Conservation (phyloP, 2,797 vertebrate species). For the Urophycis tenuis region DNA sequence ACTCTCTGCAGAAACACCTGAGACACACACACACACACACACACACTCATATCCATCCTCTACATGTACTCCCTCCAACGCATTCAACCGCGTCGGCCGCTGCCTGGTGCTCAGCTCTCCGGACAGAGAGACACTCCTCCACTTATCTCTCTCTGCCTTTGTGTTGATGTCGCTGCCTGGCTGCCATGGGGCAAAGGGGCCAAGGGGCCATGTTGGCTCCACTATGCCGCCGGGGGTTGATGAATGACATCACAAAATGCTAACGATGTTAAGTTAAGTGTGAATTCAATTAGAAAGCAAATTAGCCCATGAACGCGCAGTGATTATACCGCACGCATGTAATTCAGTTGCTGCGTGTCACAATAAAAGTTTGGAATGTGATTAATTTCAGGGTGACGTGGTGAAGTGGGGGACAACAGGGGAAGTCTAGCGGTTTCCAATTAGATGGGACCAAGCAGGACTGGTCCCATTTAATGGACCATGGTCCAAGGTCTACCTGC, state of each 20-base stretch:
- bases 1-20: too few relatives aligned
- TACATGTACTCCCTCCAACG: too few relatives aligned
- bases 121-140: background rate
- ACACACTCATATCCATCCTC: background rate
- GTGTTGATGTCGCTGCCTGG: background rate
- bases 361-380: background rate
- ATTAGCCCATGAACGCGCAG: background rate
- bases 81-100: too few relatives aligned
- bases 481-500: background rate
- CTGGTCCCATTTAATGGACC: background rate
- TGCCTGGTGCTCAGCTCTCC: background rate
- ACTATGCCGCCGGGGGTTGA: background rate
- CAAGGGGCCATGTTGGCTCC: background rate
- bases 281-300: background rate
- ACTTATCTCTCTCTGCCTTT: background rate
- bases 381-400: background rate
- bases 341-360: background rate
- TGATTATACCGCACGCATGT: background rate
- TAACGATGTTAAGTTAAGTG: background rate
- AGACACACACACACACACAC: constrained; percentile 1
- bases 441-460: background rate
- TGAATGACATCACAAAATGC: background rate
- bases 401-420: too few relatives aligned
- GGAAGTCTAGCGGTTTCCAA: background rate
- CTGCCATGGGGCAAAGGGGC: background rate